Conservation (phyloP, 1,140 invertebrate species). For the Drosophila pruinosa region DNA sequence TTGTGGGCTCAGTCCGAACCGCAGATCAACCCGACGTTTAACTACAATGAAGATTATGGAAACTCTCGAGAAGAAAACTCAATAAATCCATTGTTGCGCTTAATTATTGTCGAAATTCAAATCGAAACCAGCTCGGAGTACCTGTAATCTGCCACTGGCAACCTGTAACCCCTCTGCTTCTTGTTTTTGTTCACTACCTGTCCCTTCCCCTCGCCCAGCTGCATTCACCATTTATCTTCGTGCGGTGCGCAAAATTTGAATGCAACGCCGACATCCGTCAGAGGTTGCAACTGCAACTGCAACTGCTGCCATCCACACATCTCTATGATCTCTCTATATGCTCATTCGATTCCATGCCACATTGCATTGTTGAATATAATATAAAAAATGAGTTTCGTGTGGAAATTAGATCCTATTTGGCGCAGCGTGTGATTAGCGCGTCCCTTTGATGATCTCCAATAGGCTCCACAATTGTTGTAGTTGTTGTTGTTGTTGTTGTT, state of each 20-base stretch:
- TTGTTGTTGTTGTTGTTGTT: background rate
- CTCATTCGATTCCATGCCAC: constrained; percentile 3
- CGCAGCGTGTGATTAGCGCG: constrained; percentile 78
- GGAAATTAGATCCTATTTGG: constrained; percentile 81
- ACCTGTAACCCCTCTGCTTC: background rate
- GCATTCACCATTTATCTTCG: constrained; percentile 70
- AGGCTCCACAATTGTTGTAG: background rate
- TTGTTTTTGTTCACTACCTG: constrained; percentile 22
- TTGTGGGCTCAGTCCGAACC: constrained; percentile 66
- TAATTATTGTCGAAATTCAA: constrained; percentile 80
- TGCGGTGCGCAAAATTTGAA: constrained; percentile 76
- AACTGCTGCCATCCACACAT: background rate
- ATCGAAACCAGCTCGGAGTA: constrained; percentile 54
- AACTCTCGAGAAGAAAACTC: constrained; percentile 46
- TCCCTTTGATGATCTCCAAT: constrained; percentile 61
- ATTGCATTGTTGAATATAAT: constrained; percentile 7
- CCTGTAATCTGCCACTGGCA: constrained; percentile 23
- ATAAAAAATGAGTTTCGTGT: constrained; percentile 66
- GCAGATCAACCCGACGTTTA: constrained; percentile 48
- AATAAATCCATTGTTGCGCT: constrained; percentile 79
- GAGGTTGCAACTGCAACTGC: constrained; percentile 25
- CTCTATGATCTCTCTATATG: constrained; percentile 70
- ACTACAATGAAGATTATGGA: constrained; percentile 23
- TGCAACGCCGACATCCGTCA: constrained; percentile 52
- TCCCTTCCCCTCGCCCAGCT: background rate